Evolutionary conservation across 2,797 vertebrate genomes (phyloP).

Genomic region (Amniataba percoides): DNA sequence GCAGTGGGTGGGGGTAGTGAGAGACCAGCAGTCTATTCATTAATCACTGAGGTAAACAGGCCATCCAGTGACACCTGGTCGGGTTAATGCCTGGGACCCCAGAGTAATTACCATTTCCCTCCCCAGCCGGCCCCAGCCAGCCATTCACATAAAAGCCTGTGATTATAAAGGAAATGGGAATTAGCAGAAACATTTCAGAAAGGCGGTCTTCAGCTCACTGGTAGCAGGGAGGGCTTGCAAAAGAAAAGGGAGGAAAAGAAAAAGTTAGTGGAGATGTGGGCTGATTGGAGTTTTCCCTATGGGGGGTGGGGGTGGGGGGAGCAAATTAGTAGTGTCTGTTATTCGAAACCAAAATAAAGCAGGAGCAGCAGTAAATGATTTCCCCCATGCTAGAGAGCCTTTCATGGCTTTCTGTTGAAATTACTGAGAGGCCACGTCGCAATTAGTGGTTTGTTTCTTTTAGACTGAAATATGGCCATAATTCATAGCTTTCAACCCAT

Average conservation of each 20-base stretch:
- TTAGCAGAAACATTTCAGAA: constrained; percentile 92
- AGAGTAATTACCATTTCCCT: constrained; percentile 90
- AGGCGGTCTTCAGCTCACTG: constrained; percentile 83
- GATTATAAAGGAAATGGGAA: constrained; percentile 97
- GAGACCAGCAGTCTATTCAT: constrained; percentile 92
- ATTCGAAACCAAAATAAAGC: constrained; percentile 94
- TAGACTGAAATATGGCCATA: constrained; percentile 91
- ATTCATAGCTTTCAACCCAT: constrained; percentile 89
- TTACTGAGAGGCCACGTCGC: constrained; percentile 87
- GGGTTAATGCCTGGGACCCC: constrained; percentile 92
- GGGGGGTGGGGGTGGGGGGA: constrained; percentile 70
- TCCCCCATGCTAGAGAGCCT: constrained; percentile 82
- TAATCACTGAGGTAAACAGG: constrained; percentile 93
- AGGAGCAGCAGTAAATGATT: constrained; percentile 90
- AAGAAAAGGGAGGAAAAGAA: constrained; percentile 30
- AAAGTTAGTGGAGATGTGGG: constrained; percentile 77
- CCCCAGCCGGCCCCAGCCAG: constrained; percentile 80
- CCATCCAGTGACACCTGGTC: constrained; percentile 93
- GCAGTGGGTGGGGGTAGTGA: constrained; percentile 68
- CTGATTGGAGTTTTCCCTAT: constrained; percentile 91
- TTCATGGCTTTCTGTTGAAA: constrained; percentile 85
- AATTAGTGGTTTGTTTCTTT: constrained; percentile 91
- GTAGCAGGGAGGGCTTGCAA: constrained; percentile 76
- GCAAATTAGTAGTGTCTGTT: constrained; percentile 95
- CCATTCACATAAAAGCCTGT: constrained; percentile 92